Evolutionary conservation across 2,888 invertebrate genomes (phyloP).

Genomic region (Diaphora mendica): DNA sequence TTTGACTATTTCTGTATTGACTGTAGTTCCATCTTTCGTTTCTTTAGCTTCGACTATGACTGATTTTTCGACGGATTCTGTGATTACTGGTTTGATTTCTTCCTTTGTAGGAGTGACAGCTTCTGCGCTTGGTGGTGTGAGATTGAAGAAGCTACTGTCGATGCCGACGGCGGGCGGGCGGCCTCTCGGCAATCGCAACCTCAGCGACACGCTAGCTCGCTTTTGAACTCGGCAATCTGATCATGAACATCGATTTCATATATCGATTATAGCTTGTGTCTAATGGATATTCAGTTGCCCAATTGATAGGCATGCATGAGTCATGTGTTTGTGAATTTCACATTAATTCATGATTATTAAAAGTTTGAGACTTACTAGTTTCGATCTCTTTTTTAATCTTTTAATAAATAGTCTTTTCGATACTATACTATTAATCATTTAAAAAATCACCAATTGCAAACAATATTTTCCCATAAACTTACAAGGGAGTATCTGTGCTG

Average conservation of each 20-base stretch:
- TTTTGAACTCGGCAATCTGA: constrained; percentile 85
- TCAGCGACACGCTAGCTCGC: constrained; percentile 78
- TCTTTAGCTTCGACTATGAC: constrained; percentile 44
- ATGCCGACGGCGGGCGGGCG: constrained; percentile 78
- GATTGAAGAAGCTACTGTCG: constrained; percentile 75
- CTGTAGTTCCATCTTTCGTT: neutral
- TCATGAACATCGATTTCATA: constrained; percentile 54
- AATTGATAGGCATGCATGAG: neutral
- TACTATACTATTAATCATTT: neutral
- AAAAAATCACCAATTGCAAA: neutral
- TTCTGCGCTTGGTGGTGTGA: constrained; percentile 82
- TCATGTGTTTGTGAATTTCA: neutral
- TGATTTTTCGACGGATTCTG: constrained; percentile 57
- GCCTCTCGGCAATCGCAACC: constrained; percentile 77
- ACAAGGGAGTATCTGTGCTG: neutral
- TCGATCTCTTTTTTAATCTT: neutral
- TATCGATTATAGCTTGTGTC: constrained; percentile 51
- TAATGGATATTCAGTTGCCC: constrained; percentile 43
- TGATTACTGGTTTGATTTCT: constrained; percentile 47
- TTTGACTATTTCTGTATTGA: neutral
- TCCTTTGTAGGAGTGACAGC: constrained; percentile 73
- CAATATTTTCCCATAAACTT: neutral
- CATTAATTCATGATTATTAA: neutral
- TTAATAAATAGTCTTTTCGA: neutral
- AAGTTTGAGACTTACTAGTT: neutral